Evolutionary conservation across 2,797 vertebrate species (phyloP).

Genomic region (Phataginus tetradactyla): DNA sequence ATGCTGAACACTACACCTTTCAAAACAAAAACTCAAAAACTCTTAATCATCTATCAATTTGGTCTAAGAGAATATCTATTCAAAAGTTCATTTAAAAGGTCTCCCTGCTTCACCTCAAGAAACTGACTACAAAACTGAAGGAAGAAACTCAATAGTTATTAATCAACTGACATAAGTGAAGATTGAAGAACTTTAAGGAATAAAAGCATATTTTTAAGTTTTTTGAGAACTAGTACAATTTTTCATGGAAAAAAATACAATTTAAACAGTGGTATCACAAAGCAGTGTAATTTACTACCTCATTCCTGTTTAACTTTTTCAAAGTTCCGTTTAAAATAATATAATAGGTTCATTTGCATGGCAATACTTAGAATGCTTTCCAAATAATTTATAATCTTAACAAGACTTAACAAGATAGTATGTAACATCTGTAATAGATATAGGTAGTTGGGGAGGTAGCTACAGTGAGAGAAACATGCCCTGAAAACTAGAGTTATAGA

Average conservation of each 20-base stretch:
- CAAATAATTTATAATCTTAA: slow-evolving; percentile 38
- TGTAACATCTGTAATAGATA: slow-evolving; percentile 45
- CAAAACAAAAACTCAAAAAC: slow-evolving; percentile 31
- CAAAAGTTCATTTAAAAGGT: slow-evolving; percentile 28
- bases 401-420: slow-evolving; percentile 39
- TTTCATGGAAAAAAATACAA: background rate
- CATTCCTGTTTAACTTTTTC: background rate
- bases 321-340: slow-evolving; percentile 27
- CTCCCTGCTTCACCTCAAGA: background rate
- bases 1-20: background rate
- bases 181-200: slow-evolving; percentile 49
- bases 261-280: slow-evolving; percentile 28
- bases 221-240: slow-evolving; percentile 15
- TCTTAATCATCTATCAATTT: slow-evolving; percentile 48
- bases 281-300: slow-evolving; percentile 32
- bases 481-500: slow-evolving; percentile 30
- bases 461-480: background rate
- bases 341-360: slow-evolving; percentile 50
- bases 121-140: slow-evolving; percentile 28
- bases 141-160: slow-evolving; percentile 23
- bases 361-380: slow-evolving; percentile 57
- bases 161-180: background rate
- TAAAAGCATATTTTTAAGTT: slow-evolving; percentile 54
- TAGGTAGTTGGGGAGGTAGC: background rate
- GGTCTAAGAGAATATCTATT: background rate